Evolutionary conservation across 2,888 invertebrate genomes (phyloP).

Genomic region (Eurytoma californica): DNA sequence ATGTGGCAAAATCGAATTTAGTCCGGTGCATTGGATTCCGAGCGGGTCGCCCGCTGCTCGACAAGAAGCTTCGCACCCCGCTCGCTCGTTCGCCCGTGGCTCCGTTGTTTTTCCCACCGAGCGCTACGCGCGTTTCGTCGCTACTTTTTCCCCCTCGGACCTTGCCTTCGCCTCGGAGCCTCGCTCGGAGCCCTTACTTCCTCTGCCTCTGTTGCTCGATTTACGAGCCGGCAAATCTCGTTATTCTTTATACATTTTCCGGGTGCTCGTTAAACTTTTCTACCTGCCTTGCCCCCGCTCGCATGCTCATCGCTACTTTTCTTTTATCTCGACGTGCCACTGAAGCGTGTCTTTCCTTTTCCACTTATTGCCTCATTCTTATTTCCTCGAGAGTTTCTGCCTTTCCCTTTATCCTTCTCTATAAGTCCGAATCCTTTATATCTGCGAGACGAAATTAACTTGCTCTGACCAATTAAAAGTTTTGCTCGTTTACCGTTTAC

Average conservation of each 20-base stretch:
- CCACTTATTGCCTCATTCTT: slow-evolving; percentile 8
- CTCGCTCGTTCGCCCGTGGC: slow-evolving; percentile 1
- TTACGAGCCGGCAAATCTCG: slow-evolving; percentile 20
- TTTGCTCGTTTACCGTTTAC: not conserved
- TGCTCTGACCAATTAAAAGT: slow-evolving; percentile 31
- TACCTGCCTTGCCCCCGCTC: slow-evolving; percentile 24
- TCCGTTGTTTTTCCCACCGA: slow-evolving; percentile 2
- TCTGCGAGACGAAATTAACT: not conserved
- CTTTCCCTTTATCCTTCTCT: not conserved
- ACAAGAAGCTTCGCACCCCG: slow-evolving; percentile 10
- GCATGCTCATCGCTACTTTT: slow-evolving; percentile 22
- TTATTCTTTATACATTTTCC: slow-evolving; percentile 39
- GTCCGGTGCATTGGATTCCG: slow-evolving; percentile 1
- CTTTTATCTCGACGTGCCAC: slow-evolving; percentile 35
- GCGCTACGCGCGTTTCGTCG: not conserved
- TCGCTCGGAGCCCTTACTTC: not conserved
- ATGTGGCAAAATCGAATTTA: slow-evolving; percentile 16
- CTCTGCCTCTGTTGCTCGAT: slow-evolving; percentile 2
- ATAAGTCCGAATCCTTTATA: not conserved
- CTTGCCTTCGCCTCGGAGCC: not conserved
- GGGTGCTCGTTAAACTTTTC: slow-evolving; percentile 43
- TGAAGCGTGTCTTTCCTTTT: not conserved
- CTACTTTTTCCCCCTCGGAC: not conserved
- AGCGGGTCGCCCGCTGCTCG: not conserved
- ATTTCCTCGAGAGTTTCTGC: not conserved